Percentiles rank a stretch among this genome's conserved stretches.
Evolutionary conservation across 2,888 invertebrate species (phyloP).

Genomic region (Argyresthia albistria): DNA sequence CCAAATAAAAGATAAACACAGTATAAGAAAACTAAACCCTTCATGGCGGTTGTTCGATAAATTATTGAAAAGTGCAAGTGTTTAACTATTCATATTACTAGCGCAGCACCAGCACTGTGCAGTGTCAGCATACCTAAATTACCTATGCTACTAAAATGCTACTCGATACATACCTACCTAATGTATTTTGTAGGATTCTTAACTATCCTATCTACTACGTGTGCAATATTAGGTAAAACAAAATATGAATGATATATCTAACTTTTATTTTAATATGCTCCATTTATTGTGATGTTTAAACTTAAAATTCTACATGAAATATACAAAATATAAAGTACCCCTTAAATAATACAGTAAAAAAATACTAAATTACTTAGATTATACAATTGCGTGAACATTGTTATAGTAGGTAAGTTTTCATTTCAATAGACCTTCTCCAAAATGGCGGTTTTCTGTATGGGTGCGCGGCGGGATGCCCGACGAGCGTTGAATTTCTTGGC

Average conservation of each 20-base stretch:
- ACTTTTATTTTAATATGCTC: conserved; percentile 14
- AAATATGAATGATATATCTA: neutral
- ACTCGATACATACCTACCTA: too few relatives aligned
- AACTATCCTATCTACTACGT: neutral
- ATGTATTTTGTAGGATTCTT: too few relatives aligned
- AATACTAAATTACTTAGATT: neutral
- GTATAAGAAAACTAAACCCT: too few relatives aligned
- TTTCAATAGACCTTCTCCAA: neutral
- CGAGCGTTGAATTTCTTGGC: conserved; percentile 21
- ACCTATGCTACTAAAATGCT: too few relatives aligned
- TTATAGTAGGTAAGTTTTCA: neutral
- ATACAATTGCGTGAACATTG: neutral
- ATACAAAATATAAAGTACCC: conserved; percentile 3
- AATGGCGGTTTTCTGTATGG: neutral
- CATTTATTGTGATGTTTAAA: conserved; percentile 22
- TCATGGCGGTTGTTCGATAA: too few relatives aligned
- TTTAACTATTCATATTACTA: too few relatives aligned
- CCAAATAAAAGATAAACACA: too few relatives aligned
- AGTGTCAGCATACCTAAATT: too few relatives aligned
- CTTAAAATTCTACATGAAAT: conserved; percentile 2
- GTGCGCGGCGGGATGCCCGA: neutral
- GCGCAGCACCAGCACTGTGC: too few relatives aligned
- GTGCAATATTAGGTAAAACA: neutral
- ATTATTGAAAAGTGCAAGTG: too few relatives aligned
- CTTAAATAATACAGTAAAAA: neutral